Evolutionary conservation across 1,140 invertebrate species (phyloP).

Genomic region (Himalopsyche phryganea): DNA sequence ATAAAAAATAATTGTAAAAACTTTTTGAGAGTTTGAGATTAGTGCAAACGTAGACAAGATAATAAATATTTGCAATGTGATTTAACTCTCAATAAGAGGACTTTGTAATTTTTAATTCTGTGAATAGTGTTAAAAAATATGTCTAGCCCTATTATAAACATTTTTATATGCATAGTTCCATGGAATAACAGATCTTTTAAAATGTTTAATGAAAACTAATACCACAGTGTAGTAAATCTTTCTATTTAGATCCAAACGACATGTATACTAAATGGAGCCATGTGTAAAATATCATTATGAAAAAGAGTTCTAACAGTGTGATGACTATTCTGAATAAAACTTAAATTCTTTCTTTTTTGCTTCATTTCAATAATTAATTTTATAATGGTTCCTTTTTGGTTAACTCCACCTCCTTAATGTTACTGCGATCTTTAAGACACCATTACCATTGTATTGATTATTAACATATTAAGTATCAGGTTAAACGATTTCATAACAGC

Average conservation of each 20-base stretch:
- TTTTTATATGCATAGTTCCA: background rate
- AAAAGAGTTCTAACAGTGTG: slow-evolving; percentile 1
- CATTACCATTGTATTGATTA: too few relatives aligned
- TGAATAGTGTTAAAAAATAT: slow-evolving; percentile 25
- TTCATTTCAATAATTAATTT: slow-evolving; percentile 9
- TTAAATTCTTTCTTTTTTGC: slow-evolving; percentile 9
- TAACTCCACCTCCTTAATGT: too few relatives aligned
- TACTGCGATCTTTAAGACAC: too few relatives aligned
- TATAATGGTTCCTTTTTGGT: too few relatives aligned
- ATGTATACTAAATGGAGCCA: too few relatives aligned
- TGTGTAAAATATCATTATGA: slow-evolving; percentile 8
- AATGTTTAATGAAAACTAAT: background rate
- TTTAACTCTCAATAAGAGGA: slow-evolving; percentile 9
- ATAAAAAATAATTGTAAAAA: slow-evolving; percentile 10
- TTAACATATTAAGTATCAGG: too few relatives aligned
- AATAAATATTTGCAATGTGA: slow-evolving; percentile 5
- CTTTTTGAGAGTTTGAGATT: slow-evolving; percentile 20
- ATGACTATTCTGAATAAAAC: slow-evolving; percentile 6
- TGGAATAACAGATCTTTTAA: slow-evolving; percentile 14
- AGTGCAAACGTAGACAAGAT: slow-evolving; percentile 1
- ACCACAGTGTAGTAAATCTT: slow-evolving; percentile 13
- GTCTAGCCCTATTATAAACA: slow-evolving; percentile 12
- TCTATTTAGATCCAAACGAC: too few relatives aligned
- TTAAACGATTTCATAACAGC: too few relatives aligned
- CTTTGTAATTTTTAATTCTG: slow-evolving; percentile 26